Evolutionary conservation across 2,797 vertebrate species (phyloP).

Genomic region (Silurus lanzhouensis): DNA sequence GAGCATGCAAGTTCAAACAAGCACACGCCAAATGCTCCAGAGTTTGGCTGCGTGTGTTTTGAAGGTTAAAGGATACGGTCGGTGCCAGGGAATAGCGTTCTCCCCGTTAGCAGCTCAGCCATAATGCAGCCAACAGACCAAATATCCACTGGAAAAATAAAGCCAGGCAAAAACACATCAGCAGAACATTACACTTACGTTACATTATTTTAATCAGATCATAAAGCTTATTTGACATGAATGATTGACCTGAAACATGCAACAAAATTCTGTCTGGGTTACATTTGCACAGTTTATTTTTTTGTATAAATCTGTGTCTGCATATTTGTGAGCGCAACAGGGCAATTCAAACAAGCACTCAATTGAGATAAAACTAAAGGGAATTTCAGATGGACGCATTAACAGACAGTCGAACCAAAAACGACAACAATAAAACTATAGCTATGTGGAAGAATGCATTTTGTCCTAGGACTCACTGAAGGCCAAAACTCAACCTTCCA

Average conservation of each 20-base stretch:
- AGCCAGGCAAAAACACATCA: conserved; percentile 37
- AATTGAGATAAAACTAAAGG: background rate
- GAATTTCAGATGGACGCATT: background rate
- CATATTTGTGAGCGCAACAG: background rate
- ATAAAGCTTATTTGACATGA: background rate
- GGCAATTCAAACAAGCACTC: background rate
- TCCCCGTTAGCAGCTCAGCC: conserved; percentile 97
- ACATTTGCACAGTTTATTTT: too few species aligned
- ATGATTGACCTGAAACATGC: background rate
- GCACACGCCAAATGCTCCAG: background rate
- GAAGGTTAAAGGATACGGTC: conserved; percentile 95
- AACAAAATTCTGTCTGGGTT: background rate
- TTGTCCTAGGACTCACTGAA: background rate
- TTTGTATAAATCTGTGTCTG: background rate
- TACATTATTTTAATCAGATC: background rate
- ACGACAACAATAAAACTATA: background rate
- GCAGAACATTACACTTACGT: background rate
- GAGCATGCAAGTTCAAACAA: conserved; percentile 15
- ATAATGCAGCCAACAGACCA: conserved; percentile 99
- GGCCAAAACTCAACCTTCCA: background rate
- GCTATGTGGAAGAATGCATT: background rate
- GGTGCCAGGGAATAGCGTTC: conserved; percentile 94
- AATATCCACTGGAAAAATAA: conserved; percentile 88
- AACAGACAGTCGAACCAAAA: background rate
- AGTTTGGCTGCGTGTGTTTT: background rate